Evolutionary conservation across 2,888 invertebrate genomes (phyloP).

Genomic region (Diarsia dahlii): DNA sequence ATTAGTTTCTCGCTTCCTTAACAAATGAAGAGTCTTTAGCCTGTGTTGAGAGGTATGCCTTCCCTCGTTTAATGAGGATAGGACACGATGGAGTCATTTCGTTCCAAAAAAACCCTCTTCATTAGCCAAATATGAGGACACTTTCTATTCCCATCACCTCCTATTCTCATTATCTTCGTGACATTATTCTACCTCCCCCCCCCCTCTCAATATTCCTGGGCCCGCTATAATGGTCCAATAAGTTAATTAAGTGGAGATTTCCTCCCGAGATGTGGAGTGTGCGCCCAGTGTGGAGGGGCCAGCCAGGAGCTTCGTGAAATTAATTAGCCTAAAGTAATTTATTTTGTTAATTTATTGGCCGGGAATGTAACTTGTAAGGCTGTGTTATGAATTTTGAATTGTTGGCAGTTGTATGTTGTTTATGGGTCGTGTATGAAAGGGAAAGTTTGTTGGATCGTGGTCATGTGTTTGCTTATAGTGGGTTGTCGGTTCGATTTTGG

Average conservation of each 20-base stretch:
- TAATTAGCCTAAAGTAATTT: constrained; percentile 71
- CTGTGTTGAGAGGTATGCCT: too few species aligned
- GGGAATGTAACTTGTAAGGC: constrained; percentile 45
- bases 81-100: neutral
- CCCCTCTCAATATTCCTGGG: constrained; percentile 64
- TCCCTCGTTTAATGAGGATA: neutral
- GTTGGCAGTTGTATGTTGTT: constrained; percentile 32
- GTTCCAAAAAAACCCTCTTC: neutral
- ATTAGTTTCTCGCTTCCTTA: neutral
- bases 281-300: constrained; percentile 59
- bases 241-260: constrained; percentile 81
- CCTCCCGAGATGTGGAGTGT: constrained; percentile 61
- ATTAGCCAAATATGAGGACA: constrained; percentile 4
- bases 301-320: constrained; percentile 69
- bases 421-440: neutral
- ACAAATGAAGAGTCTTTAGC: neutral
- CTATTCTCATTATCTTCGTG: constrained; percentile 48
- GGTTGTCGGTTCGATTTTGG: neutral
- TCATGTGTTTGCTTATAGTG: neutral
- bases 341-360: constrained; percentile 70
- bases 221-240: constrained; percentile 76
- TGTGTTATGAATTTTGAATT: constrained; percentile 51
- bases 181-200: constrained; percentile 49
- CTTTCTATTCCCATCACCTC: constrained; percentile 54
- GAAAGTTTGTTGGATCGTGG: neutral